A percentile compares a stretch with the other conserved stretches of the same genome.
phyloP scores from a whole-genome alignment of 2,113 vertebrate species.

The Ciconia stormi region DNA sequence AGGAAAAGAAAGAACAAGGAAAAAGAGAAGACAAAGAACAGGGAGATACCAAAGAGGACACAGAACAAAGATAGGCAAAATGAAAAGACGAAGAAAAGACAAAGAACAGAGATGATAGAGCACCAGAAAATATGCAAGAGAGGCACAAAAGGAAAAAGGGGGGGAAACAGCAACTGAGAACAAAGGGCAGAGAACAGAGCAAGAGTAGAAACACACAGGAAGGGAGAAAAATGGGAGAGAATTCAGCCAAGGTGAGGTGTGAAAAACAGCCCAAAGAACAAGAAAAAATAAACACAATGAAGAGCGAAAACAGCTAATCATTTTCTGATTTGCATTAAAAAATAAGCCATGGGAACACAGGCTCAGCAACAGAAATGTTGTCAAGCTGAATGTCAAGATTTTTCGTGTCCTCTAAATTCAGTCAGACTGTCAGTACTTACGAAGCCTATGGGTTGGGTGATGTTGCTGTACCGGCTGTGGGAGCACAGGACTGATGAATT shows the following conservation, averaged over 20 bases:
- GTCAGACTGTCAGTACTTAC: neutral
- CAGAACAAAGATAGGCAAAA: conserved; percentile 66
- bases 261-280: conserved; percentile 30
- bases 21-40: conserved; percentile 70
- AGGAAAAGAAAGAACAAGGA: conserved; percentile 62
- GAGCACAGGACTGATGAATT: neutral
- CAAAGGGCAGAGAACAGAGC: conserved; percentile 57
- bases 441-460: neutral
- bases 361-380: neutral
- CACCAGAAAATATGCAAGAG: conserved; percentile 59
- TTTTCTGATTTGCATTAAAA: conserved; percentile 54
- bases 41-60: conserved; percentile 63
- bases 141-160: conserved; percentile 45
- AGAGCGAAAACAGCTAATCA: conserved; percentile 23
- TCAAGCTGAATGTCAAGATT: conserved; percentile 50
- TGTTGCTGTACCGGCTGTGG: neutral
- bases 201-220: conserved; percentile 9
- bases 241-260: conserved; percentile 15
- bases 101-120: conserved; percentile 60
- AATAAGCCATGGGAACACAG: conserved; percentile 6
- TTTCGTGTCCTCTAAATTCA: neutral
- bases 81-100: conserved; percentile 65
- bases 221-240: conserved; percentile 23
- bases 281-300: conserved; percentile 29
- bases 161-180: conserved; percentile 12